Percentiles rank a stretch among this genome's conserved stretches.
Conservation (phyloP, 2,797 vertebrate species). For the Eulemur rubriventer region DNA sequence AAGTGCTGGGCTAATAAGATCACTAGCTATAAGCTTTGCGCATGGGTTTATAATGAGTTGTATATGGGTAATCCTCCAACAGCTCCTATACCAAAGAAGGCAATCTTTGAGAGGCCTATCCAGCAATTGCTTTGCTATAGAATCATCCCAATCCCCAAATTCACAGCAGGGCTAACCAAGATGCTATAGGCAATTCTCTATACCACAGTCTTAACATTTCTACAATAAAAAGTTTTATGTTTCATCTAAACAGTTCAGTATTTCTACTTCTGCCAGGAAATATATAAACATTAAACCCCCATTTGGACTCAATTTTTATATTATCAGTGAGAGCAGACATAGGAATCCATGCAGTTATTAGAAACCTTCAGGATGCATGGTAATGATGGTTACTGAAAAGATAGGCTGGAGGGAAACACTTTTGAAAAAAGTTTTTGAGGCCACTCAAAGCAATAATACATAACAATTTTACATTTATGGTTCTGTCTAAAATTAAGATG, state of each 20-base stretch:
- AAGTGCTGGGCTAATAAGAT: neutral
- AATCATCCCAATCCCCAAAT: slow-evolving; percentile 22
- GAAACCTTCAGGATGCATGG: neutral
- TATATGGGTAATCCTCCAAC: neutral
- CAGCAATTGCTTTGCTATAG: neutral
- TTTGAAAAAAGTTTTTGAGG: slow-evolving; percentile 37
- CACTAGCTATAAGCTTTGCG: neutral
- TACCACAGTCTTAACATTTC: slow-evolving; percentile 35
- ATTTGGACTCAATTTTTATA: slow-evolving; percentile 29
- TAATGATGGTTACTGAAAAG: neutral
- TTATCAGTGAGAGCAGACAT: neutral
- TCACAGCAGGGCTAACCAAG: neutral
- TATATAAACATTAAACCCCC: slow-evolving; percentile 16
- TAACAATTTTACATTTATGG: slow-evolving; percentile 14
- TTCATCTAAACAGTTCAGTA: slow-evolving; percentile 17
- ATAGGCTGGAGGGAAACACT: neutral
- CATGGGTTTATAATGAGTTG: neutral
- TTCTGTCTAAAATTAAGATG: slow-evolving; percentile 42
- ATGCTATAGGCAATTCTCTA: slow-evolving; percentile 12
- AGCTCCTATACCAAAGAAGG: neutral
- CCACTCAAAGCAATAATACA: neutral
- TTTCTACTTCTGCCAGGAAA: slow-evolving; percentile 44
- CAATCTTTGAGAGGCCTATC: neutral
- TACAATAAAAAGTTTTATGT: slow-evolving; percentile 37
- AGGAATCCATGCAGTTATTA: neutral